These are phyloP conservation scores for Platorchestia sp. DNA, from an alignment of 1,140 invertebrate species.

Conservation along the genomic window DNA sequence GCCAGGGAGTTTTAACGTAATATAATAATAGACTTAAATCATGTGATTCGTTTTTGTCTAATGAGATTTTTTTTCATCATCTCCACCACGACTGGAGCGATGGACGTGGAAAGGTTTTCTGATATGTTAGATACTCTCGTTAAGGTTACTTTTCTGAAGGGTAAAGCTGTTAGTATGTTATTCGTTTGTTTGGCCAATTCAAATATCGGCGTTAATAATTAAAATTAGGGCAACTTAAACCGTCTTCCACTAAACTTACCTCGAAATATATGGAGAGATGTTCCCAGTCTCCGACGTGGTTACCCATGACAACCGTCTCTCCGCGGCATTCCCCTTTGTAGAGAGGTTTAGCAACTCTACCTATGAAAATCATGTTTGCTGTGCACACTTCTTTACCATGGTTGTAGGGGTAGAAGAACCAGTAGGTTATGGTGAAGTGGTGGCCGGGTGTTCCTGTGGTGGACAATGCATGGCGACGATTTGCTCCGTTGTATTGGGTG, in stretches of 20 bases:
- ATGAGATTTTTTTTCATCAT: not conserved
- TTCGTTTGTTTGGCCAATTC: not conserved
- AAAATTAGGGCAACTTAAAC: not conserved
- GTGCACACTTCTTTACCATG: conserved; percentile 76
- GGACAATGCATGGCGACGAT: not conserved
- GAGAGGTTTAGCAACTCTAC: conserved; percentile 75
- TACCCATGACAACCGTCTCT: conserved; percentile 75
- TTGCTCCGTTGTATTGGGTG: not conserved
- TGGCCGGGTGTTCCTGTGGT: conserved; percentile 35
- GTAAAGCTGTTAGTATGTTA: not conserved
- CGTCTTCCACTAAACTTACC: conserved; percentile 68
- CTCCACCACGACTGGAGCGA: not conserved
- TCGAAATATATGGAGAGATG: conserved; percentile 77
- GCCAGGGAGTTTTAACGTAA: too few species aligned
- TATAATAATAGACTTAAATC: too few species aligned
- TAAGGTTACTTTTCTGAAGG: not conserved
- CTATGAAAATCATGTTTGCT: conserved; percentile 72
- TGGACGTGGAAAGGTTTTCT: not conserved
- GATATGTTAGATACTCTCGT: not conserved
- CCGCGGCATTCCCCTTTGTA: conserved; percentile 76
- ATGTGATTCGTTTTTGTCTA: not conserved
- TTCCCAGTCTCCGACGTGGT: conserved; percentile 80
- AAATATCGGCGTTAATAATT: not conserved
- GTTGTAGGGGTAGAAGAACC: conserved; percentile 80
- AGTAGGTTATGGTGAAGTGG: conserved; percentile 78